These are phyloP conservation scores for Epizoanthus ramosus DNA, from an alignment of 92 coral and sea anemone species.

Conservation along the genomic window DNA sequence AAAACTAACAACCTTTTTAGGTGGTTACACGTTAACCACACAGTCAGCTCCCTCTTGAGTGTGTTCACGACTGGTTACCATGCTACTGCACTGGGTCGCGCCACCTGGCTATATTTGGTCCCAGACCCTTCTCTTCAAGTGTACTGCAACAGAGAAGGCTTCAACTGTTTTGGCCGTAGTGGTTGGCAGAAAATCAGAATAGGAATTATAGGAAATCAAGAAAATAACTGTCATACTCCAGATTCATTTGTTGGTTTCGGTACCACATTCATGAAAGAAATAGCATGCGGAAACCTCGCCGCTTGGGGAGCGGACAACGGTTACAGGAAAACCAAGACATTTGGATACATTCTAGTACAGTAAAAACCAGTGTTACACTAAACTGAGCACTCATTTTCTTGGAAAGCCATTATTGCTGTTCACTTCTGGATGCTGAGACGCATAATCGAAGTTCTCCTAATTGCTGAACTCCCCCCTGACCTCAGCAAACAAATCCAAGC, in stretches of 20 bases:
- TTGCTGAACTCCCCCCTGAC: too few species aligned
- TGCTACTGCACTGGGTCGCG: conserved; percentile 31
- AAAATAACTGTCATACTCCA: conserved; percentile 6
- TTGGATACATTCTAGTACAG: conserved; percentile 21
- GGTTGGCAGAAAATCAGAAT: background rate
- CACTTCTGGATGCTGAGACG: too few species aligned
- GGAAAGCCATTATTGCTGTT: too few species aligned
- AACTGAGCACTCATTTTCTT: too few species aligned
- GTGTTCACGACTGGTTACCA: conserved; percentile 27
- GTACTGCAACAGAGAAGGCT: conserved; percentile 24
- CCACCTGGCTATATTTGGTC: conserved; percentile 18
- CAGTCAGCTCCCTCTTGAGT: conserved; percentile 16
- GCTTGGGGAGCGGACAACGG: background rate
- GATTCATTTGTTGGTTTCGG: conserved; percentile 36
- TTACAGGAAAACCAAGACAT: conserved; percentile 13
- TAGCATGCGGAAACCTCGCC: conserved; percentile 24
- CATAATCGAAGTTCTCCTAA: too few species aligned
- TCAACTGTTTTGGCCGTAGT: background rate
- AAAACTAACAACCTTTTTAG: conserved; percentile 7
- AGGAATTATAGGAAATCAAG: conserved; percentile 29
- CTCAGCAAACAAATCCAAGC: too few species aligned
- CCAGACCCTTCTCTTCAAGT: conserved; percentile 31
- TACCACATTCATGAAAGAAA: background rate
- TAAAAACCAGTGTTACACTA: background rate
- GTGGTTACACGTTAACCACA: conserved; percentile 26